A percentile compares a stretch with the other conserved stretches of the same genome.
These are phyloP conservation scores for Pipistrellus kuhlii DNA, from an alignment of 2,797 vertebrate species.

Conservation along the genomic window DNA sequence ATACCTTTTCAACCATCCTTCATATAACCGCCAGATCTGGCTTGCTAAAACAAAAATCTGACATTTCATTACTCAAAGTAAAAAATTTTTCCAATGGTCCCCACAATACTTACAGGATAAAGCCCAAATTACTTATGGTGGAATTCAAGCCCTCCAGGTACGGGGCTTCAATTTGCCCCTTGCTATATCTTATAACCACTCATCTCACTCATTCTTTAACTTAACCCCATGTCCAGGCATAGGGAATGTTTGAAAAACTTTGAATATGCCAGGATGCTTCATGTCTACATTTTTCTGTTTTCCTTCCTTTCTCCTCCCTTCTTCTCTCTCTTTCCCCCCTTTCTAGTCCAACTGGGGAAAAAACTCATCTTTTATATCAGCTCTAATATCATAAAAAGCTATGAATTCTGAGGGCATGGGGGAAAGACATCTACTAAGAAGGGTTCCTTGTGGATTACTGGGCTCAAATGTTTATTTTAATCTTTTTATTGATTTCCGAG, in stretches of 20 bases:
- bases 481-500: too few relatives aligned
- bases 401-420: not conserved
- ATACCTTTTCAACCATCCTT: not conserved
- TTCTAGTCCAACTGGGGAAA: not conserved
- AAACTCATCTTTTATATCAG: not conserved
- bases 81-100: not conserved
- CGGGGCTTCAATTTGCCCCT: not conserved
- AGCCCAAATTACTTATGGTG: not conserved
- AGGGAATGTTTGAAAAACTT: slow-evolving; percentile 20
- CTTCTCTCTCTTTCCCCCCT: not conserved
- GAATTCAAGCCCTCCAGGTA: not conserved
- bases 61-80: not conserved
- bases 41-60: slow-evolving; percentile 31
- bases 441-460: not conserved
- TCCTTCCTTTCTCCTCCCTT: not conserved
- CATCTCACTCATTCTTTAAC: not conserved
- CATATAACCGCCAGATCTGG: not conserved
- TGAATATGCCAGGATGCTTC: not conserved
- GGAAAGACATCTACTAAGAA: not conserved
- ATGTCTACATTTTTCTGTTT: not conserved
- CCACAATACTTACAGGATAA: not conserved
- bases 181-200: not conserved
- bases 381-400: not conserved
- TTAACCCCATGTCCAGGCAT: not conserved
- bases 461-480: not conserved